Conservation (phyloP, 2,888 invertebrate genomes). For the Drosophila mimica region DNA sequence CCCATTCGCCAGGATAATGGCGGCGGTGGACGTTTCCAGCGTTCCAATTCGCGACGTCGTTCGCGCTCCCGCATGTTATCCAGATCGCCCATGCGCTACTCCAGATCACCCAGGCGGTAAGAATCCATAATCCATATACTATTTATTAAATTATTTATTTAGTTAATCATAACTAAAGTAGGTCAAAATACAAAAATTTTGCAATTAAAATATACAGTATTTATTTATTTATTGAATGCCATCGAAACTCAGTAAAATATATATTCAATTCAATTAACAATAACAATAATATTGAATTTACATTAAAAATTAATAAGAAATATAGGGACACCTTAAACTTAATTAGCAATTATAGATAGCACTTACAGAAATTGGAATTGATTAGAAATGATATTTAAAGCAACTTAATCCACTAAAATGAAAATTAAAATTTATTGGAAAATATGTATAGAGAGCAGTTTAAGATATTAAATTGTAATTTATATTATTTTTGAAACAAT, state of each 20-base stretch:
- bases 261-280: neutral
- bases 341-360: neutral
- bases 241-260: neutral
- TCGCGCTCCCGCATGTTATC: conserved; percentile 83
- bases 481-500: too few species aligned
- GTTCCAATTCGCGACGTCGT: conserved; percentile 83
- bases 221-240: neutral
- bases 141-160: neutral
- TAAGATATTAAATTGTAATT: too few species aligned
- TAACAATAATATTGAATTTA: neutral
- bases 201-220: neutral
- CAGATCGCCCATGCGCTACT: conserved; percentile 82
- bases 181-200: neutral
- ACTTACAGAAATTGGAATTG: too few species aligned
- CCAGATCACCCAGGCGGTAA: conserved; percentile 84
- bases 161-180: neutral
- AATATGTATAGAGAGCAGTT: too few species aligned
- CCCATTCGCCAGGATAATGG: conserved; percentile 75
- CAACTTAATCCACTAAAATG: too few species aligned
- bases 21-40: conserved; percentile 74
- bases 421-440: too few species aligned
- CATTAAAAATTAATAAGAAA: neutral
- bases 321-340: neutral
- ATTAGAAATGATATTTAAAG: too few species aligned
- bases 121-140: neutral